Conservation (phyloP, 2,888 invertebrate species). For the Calameuta pallipes region DNA sequence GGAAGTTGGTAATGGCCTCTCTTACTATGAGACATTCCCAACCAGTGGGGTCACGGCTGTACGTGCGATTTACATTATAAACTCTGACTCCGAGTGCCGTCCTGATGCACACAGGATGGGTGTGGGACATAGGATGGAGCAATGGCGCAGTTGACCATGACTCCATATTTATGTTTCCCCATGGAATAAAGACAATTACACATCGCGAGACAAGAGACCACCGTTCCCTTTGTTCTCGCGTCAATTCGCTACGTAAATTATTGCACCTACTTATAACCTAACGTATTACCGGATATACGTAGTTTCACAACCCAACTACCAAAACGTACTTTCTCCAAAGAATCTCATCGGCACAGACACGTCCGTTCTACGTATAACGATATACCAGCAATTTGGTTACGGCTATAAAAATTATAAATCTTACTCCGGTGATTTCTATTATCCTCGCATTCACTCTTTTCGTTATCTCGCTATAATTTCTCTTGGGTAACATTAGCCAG, state of each 20-base stretch:
- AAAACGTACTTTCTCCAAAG: background rate
- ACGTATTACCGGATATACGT: background rate
- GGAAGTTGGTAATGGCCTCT: background rate
- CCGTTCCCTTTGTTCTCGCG: background rate
- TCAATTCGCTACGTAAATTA: background rate
- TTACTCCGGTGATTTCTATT: background rate
- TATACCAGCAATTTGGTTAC: background rate
- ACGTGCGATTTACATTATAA: background rate
- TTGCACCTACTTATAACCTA: background rate
- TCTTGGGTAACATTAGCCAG: background rate
- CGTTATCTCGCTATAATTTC: background rate
- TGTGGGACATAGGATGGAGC: slow-evolving; percentile 18
- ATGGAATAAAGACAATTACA: slow-evolving; percentile 48
- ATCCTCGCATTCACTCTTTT: background rate
- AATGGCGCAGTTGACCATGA: slow-evolving; percentile 49
- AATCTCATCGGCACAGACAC: background rate
- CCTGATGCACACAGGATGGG: slow-evolving; percentile 33
- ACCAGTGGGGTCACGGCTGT: background rate
- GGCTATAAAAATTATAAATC: background rate
- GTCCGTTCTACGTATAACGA: background rate
- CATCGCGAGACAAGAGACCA: slow-evolving; percentile 17
- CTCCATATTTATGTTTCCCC: slow-evolving; percentile 59
- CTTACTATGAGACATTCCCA: background rate
- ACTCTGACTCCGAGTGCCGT: slow-evolving; percentile 15
- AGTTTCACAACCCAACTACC: background rate